Conservation (phyloP, 2,888 invertebrate genomes). For the Folsomia candida region DNA sequence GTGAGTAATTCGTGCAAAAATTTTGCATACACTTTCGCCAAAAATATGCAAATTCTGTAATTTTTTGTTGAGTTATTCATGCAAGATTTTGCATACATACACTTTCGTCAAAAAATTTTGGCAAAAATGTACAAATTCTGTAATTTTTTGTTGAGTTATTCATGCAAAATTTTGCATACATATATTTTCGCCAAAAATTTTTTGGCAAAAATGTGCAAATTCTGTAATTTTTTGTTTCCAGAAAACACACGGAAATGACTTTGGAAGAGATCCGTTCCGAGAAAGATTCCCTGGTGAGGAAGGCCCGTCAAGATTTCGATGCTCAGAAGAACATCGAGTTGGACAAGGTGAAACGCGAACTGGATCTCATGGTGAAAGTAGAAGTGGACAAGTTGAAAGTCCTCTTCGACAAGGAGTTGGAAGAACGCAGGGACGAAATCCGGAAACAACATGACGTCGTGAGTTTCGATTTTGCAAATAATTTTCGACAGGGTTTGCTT, state of each 20-base stretch:
- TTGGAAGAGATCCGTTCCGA: slow-evolving; percentile 34
- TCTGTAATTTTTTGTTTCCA: slow-evolving; percentile 11
- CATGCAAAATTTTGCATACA: not conserved
- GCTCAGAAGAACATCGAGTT: slow-evolving; percentile 30
- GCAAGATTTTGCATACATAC: too few relatives aligned
- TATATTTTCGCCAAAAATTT: too few relatives aligned
- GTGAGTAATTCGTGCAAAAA: too few relatives aligned
- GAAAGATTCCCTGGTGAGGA: slow-evolving; percentile 35
- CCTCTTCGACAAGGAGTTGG: slow-evolving; percentile 53
- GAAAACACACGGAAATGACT: slow-evolving; percentile 36
- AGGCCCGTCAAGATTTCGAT: slow-evolving; percentile 31
- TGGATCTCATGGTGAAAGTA: slow-evolving; percentile 26
- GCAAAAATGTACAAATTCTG: too few relatives aligned
- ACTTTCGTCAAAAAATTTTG: too few relatives aligned
- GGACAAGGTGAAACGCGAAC: slow-evolving; percentile 34
- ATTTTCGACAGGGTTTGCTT: not conserved
- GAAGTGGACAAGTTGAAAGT: slow-evolving; percentile 63
- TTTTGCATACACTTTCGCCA: too few relatives aligned
- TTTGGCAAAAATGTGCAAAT: too few relatives aligned
- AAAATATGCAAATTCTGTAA: too few relatives aligned
- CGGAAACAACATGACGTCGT: slow-evolving; percentile 32
- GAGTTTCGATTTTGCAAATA: slow-evolving; percentile 7
- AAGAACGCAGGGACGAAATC: slow-evolving; percentile 34
- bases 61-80: too few relatives aligned
- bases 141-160: too few relatives aligned